Evolutionary conservation across 1,140 invertebrate species (phyloP), one percentile per base, ranked within the genome.

Genomic region (Hyphantria cunea): DNA sequence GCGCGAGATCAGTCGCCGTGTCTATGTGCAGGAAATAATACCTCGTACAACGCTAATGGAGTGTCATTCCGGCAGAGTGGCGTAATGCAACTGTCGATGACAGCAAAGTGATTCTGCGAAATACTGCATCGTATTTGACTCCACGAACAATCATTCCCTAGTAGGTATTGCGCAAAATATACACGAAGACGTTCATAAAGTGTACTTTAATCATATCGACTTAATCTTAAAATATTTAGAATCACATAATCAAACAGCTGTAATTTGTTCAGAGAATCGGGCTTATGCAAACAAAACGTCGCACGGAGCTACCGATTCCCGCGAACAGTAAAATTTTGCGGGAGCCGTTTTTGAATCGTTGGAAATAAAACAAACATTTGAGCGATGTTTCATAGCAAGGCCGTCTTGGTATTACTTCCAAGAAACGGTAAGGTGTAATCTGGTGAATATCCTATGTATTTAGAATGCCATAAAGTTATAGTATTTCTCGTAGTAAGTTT

Each of bases 361-460:
- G 73, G 79, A 86, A 82, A 76, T 74, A 83, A 88, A 86, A 86
- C 78, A 88, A 88, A 88, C 81, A 84, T 80, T 74, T 62, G 74
- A 72, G 61, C 69, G 73, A 82, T 82, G 83, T 83, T 84, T 83
- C 76, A 84, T 78, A 64, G 73, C 84, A 86, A 84, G 82, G 80
- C 78, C 79, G 74, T 67, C 66, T 49, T 71, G 62, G 73, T 76
- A 83, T 81, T 61, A 74, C 66, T 88, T 86, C 84, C 55, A 6
- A 68, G 84, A 87, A 87, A 51, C 49, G 53, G 37, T 56, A 50
- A 55, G 68, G 49, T 70, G 59, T 70, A 65, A 80, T 68, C 70
- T 76, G 76, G 70, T 67, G 61, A 72, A 70, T 74, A 76, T 78
- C 68, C 59, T 61, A 14, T 41, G 44, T 13, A 48, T 34, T 33